Evolutionary conservation across 2,797 vertebrate species (phyloP).

Genomic region (Luscinia luscinia): DNA sequence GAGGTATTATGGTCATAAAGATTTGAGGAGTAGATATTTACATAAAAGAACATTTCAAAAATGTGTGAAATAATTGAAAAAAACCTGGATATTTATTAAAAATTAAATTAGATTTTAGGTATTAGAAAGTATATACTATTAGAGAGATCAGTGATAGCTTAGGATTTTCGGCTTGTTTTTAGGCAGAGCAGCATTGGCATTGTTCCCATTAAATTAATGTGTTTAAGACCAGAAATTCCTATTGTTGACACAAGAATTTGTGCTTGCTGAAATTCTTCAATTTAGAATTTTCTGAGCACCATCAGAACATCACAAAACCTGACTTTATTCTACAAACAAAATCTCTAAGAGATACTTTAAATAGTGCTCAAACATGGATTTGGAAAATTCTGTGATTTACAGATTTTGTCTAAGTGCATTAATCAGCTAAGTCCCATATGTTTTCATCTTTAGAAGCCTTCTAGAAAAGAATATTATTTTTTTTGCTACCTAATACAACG

Average conservation of each 20-base stretch:
- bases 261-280: not conserved
- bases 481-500: not conserved
- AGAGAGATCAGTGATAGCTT: fast-evolving
- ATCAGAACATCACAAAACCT: not conserved
- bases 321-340: not conserved
- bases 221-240: not conserved
- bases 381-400: not conserved
- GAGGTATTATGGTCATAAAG: not conserved
- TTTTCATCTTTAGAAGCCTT: not conserved
- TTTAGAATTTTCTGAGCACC: not conserved
- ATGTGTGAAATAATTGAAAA: not conserved
- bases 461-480: not conserved
- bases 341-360: not conserved
- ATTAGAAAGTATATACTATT: not conserved
- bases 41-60: not conserved
- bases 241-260: not conserved
- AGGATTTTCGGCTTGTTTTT: not conserved
- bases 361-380: not conserved
- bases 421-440: not conserved
- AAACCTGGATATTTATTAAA: not conserved
- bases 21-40: not conserved
- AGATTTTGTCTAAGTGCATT: not conserved
- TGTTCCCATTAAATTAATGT: not conserved
- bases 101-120: not conserved
- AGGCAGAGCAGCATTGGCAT: not conserved